These are phyloP conservation scores for Andrena haemorrhoa DNA, from an alignment of 2,888 invertebrate genomes.

Conservation along the genomic window DNA sequence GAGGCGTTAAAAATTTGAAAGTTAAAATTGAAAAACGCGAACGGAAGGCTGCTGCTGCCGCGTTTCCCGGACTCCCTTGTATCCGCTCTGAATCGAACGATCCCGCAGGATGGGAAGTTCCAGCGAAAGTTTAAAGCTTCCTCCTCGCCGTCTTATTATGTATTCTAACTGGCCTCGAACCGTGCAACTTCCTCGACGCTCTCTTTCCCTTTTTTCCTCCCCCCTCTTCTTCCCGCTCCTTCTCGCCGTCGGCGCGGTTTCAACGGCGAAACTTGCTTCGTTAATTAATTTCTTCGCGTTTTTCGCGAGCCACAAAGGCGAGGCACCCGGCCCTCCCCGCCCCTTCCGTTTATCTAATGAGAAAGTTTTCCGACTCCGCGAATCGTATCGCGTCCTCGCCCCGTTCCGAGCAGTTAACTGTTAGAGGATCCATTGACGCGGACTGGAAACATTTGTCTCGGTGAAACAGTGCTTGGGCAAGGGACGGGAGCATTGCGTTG, in stretches of 20 bases:
- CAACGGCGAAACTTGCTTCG: constrained; percentile 31
- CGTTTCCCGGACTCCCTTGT: constrained; percentile 24
- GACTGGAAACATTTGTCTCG: background rate
- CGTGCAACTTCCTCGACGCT: constrained; percentile 1
- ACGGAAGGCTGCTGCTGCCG: constrained; percentile 1
- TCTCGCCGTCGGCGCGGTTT: background rate
- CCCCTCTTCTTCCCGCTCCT: background rate
- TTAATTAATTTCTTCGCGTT: constrained; percentile 55
- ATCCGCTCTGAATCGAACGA: constrained; percentile 25
- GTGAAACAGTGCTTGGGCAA: background rate
- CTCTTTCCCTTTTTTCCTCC: background rate
- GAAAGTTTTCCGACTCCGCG: constrained; percentile 7
- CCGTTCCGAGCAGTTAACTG: background rate
- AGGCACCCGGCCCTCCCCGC: background rate
- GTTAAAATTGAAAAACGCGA: constrained; percentile 46
- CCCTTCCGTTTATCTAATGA: constrained; percentile 11
- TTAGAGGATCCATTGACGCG: background rate
- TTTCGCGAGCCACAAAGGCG: background rate
- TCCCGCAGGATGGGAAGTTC: constrained; percentile 21
- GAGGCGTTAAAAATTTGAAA: constrained; percentile 42
- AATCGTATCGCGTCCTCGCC: background rate
- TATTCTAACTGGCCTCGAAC: constrained; percentile 46
- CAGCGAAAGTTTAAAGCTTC: constrained; percentile 31
- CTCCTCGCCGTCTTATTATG: constrained; percentile 31
- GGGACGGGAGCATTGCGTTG: background rate